These are phyloP conservation scores for Chamaea fasciata DNA, from an alignment of 2,113 vertebrate genomes.

Conservation along the genomic window DNA sequence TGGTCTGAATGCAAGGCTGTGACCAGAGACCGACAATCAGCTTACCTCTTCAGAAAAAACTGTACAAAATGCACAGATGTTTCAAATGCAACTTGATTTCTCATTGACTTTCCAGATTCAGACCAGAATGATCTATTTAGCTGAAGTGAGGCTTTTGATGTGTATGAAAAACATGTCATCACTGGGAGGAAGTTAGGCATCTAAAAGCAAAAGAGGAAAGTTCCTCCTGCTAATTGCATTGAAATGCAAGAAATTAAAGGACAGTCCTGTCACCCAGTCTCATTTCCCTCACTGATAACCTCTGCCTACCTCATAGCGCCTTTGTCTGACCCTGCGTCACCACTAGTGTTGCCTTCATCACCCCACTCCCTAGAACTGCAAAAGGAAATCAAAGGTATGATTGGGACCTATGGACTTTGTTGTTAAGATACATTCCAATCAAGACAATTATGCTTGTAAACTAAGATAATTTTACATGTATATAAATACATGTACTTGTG, in stretches of 20 bases:
- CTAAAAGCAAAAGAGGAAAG: neutral
- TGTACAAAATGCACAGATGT: neutral
- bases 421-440: neutral
- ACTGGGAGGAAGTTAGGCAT: neutral
- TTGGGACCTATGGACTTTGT: neutral
- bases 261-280: neutral
- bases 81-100: neutral
- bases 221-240: neutral
- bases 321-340: neutral
- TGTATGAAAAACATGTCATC: neutral
- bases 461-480: neutral
- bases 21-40: neutral
- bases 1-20: neutral
- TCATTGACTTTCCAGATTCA: neutral
- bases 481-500: neutral
- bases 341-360: fast-evolving
- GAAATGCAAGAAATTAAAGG: neutral
- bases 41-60: neutral
- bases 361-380: neutral
- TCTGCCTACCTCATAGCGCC: fast-evolving
- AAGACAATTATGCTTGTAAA: neutral
- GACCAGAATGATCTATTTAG: neutral
- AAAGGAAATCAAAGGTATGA: neutral
- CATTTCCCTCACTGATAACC: neutral
- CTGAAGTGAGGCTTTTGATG: neutral